A percentile compares a stretch with the other conserved stretches of the same genome.
phyloP scores from a whole-genome alignment of 2,797 vertebrate species.

The Leuciscus waleckii region DNA sequence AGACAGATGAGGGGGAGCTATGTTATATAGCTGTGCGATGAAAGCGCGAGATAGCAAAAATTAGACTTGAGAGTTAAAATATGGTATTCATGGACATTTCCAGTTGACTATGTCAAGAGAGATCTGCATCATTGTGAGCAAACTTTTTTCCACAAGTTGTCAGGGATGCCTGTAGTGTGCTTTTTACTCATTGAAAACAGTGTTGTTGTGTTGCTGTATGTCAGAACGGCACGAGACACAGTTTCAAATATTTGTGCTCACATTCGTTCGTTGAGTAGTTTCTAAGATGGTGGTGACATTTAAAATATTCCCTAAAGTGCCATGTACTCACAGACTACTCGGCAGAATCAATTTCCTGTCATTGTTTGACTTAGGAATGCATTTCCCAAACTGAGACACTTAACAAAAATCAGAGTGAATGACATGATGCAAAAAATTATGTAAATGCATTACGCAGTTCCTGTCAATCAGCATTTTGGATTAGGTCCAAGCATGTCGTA shows the following conservation, averaged over 20 bases:
- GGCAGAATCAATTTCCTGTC: conserved; percentile 63
- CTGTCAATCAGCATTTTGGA: conserved; percentile 13
- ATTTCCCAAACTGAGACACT: conserved; percentile 55
- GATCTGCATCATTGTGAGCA: conserved; percentile 2
- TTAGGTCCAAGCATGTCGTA: not conserved
- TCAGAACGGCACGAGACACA: conserved; percentile 15
- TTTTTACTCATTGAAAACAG: not conserved
- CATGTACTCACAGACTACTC: conserved; percentile 54
- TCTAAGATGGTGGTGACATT: conserved; percentile 65
- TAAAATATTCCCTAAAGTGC: conserved; percentile 64
- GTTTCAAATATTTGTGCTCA: not conserved
- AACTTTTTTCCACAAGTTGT: not conserved
- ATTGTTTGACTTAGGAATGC: conserved; percentile 56
- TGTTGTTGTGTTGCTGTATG: not conserved
- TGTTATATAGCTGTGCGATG: conserved; percentile 36
- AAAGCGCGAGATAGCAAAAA: conserved; percentile 40
- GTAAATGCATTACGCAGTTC: conserved; percentile 7
- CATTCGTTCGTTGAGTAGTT: conserved; percentile 42
- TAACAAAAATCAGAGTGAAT: conserved; percentile 62
- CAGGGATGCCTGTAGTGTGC: not conserved
- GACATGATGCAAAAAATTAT: conserved; percentile 35
- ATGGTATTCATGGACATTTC: conserved; percentile 14
- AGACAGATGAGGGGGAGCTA: conserved; percentile 41
- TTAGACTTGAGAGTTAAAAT: conserved; percentile 37
- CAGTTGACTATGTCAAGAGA: conserved; percentile 6